These are phyloP conservation scores for Drosophila picticornis DNA, from an alignment of 2,888 invertebrate species.

Conservation along the genomic window DNA sequence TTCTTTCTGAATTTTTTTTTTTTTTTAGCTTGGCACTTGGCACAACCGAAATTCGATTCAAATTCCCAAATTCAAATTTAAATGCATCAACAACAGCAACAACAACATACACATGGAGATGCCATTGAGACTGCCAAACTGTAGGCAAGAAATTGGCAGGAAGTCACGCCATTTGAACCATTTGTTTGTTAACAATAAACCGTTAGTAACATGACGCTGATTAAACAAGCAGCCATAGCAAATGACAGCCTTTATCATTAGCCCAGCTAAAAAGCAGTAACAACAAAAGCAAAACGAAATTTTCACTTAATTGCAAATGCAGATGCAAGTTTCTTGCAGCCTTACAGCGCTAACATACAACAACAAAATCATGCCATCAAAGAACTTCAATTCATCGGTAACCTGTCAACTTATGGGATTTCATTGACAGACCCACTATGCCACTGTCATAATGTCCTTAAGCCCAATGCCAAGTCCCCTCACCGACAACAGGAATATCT, in stretches of 20 bases:
- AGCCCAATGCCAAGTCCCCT: constrained; percentile 10
- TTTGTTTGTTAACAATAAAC: constrained; percentile 72
- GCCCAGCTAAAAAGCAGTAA: constrained; percentile 23
- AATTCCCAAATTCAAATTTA: constrained; percentile 80
- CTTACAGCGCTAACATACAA: constrained; percentile 21
- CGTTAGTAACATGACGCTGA: constrained; percentile 72
- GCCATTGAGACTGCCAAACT: constrained; percentile 28
- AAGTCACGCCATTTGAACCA: constrained; percentile 80
- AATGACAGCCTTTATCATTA: constrained; percentile 69
- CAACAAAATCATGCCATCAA: constrained; percentile 29
- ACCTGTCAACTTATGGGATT: constrained; percentile 75
- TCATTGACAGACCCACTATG: constrained; percentile 68
- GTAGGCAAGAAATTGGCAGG: constrained; percentile 68
- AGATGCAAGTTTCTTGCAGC: constrained; percentile 32
- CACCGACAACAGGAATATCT: constrained; percentile 11
- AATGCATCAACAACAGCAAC: constrained; percentile 58
- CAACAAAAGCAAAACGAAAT: constrained; percentile 24
- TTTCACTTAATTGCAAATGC: constrained; percentile 59
- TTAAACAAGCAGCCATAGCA: constrained; percentile 58
- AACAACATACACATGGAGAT: constrained; percentile 37
- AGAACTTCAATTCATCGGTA: constrained; percentile 36
- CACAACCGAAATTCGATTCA: constrained; percentile 75
- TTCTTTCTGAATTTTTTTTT: constrained; percentile 14
- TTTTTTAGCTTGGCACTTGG: constrained; percentile 55
- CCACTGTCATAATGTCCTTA: constrained; percentile 76